These are phyloP conservation scores for Synanceia verrucosa DNA, from an alignment of 2,797 vertebrate species.

Conservation along the genomic window DNA sequence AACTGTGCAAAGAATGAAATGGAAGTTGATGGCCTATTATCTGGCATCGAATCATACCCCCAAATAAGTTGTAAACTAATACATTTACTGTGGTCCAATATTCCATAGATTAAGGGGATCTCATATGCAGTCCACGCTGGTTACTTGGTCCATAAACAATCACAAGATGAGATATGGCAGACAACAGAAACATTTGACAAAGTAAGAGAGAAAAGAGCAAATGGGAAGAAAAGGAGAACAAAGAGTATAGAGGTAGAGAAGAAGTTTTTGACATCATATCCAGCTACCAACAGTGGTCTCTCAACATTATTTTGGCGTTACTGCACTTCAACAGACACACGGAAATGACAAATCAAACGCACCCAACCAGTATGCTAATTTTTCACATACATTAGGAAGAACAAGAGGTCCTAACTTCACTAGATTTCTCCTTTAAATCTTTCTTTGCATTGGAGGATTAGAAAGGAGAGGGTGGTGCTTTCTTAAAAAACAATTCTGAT, in stretches of 20 bases:
- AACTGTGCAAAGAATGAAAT: constrained; percentile 1
- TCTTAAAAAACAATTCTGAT: background rate
- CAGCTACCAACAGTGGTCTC: constrained; percentile 53
- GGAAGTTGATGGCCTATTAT: background rate
- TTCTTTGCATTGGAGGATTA: constrained; percentile 15
- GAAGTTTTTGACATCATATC: constrained; percentile 53
- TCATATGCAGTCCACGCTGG: constrained; percentile 9
- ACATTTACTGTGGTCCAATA: constrained; percentile 5
- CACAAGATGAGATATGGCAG: background rate
- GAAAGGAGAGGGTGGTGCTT: constrained; percentile 4
- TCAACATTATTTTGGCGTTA: constrained; percentile 43
- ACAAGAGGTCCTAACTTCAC: background rate
- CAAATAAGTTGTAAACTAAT: background rate
- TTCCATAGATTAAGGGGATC: background rate
- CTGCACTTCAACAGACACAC: constrained; percentile 48
- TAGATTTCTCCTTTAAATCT: background rate
- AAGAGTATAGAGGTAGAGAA: constrained; percentile 52
- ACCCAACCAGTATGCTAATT: constrained; percentile 27
- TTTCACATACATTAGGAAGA: constrained; percentile 66
- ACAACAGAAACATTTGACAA: background rate
- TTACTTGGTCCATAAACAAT: constrained; percentile 68
- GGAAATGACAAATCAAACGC: constrained; percentile 47
- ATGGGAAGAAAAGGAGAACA: background rate
- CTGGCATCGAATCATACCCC: background rate
- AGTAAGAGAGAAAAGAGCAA: background rate